Percentiles rank a stretch among this genome's conserved stretches.
Evolutionary conservation across 2,888 invertebrate species (phyloP).

Genomic region (Pollenia amentaria): DNA sequence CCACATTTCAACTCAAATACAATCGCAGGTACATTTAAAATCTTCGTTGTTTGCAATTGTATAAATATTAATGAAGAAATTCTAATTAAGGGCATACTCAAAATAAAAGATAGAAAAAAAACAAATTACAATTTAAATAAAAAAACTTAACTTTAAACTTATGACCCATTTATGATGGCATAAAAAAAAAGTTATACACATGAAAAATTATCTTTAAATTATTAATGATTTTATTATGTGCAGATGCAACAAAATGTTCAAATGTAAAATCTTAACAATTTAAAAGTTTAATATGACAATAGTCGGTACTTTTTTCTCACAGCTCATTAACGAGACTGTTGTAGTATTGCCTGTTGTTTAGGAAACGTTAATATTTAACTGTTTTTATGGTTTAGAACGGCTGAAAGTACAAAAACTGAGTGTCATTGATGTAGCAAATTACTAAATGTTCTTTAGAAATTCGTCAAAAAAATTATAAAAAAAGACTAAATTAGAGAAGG

Average conservation of each 20-base stretch:
- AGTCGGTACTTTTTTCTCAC: neutral
- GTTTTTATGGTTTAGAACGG: neutral
- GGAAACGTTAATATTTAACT: neutral
- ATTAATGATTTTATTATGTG: neutral
- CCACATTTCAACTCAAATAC: neutral
- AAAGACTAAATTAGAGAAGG: no score
- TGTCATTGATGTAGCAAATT: conserved; percentile 39
- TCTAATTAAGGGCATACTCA: conserved; percentile 44
- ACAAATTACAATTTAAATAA: neutral
- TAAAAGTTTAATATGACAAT: no score
- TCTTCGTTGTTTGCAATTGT: neutral
- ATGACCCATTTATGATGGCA: conserved; percentile 19
- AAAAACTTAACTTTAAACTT: neutral
- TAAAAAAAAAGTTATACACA: neutral
- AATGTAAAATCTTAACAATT: no score
- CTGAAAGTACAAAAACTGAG: neutral
- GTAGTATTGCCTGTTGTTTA: neutral
- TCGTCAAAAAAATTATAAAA: no score
- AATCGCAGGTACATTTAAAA: conserved; percentile 19
- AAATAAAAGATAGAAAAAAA: neutral
- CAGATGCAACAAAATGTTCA: no score
- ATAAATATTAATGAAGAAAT: conserved; percentile 45
- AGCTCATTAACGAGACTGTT: neutral
- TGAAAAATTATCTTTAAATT: conserved; percentile 7
- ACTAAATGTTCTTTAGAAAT: conserved; percentile 14